Conservation (phyloP, 2,888 invertebrate species). For the Dastarcus helophoroides region DNA sequence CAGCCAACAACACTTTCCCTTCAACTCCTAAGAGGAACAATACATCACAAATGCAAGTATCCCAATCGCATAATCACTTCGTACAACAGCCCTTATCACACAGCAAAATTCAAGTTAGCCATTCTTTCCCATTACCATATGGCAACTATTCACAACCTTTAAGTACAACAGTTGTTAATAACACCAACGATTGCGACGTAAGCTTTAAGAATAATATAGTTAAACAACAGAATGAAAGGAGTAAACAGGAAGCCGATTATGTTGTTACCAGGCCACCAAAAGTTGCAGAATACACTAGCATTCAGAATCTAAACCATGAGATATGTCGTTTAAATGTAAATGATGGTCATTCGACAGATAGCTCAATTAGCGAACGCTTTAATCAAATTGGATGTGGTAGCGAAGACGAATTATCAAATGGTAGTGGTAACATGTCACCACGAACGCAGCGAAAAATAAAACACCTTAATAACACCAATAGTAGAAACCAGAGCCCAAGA, state of each 20-base stretch:
- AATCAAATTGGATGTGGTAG: slow-evolving; percentile 34
- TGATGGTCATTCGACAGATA: slow-evolving; percentile 43
- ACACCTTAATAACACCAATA: slow-evolving; percentile 39
- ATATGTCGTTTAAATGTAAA: slow-evolving; percentile 32
- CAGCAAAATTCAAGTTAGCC: slow-evolving; percentile 35
- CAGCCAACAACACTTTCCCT: slow-evolving; percentile 27
- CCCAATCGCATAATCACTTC: slow-evolving; percentile 32
- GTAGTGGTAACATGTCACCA: slow-evolving; percentile 44
- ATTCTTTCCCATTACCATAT: slow-evolving; percentile 36
- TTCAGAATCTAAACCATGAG: slow-evolving; percentile 24
- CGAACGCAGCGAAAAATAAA: slow-evolving; percentile 38
- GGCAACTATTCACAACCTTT: slow-evolving; percentile 34
- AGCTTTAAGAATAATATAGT: slow-evolving; percentile 28
- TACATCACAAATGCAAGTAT: slow-evolving; percentile 25
- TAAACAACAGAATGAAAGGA: slow-evolving; percentile 34
- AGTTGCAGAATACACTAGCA: slow-evolving; percentile 24
- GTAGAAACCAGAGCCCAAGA: slow-evolving; percentile 50
- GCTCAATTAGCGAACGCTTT: slow-evolving; percentile 39
- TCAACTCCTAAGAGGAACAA: slow-evolving; percentile 34
- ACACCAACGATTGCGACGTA: slow-evolving; percentile 31
- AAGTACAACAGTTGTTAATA: slow-evolving; percentile 30
- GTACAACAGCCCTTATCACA: slow-evolving; percentile 26
- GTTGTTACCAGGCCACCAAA: slow-evolving; percentile 31
- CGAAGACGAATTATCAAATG: slow-evolving; percentile 48
- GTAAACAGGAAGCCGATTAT: slow-evolving; percentile 39